These are phyloP conservation scores for Pitta sordida DNA, from an alignment of 2,113 vertebrate genomes.

Conservation along the genomic window DNA sequence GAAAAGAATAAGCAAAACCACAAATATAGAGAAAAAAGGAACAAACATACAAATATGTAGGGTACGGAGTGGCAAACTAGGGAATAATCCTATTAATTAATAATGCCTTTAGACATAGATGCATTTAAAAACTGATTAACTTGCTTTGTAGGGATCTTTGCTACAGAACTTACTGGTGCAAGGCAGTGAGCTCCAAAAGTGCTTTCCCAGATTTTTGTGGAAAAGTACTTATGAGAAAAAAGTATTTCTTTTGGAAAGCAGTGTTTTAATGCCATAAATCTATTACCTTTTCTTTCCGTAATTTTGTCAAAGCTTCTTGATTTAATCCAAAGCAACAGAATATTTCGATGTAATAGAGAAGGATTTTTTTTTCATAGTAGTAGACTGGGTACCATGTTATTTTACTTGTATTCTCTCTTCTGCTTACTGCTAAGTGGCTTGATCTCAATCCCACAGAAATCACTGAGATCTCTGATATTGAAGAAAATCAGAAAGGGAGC, in stretches of 20 bases:
- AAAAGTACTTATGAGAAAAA: not conserved
- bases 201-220: not conserved
- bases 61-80: not conserved
- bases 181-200: not conserved
- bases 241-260: not conserved
- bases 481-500: not conserved
- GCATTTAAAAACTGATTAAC: not conserved
- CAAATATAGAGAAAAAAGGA: not conserved
- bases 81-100: not conserved
- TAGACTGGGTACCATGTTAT: not conserved
- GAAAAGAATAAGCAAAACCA: not conserved
- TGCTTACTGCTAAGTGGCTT: not conserved
- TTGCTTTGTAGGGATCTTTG: not conserved
- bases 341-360: not conserved
- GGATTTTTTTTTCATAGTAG: not conserved
- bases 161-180: not conserved
- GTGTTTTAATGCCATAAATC: not conserved
- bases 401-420: not conserved
- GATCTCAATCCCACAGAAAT: not conserved
- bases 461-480: not conserved
- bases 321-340: not conserved
- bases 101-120: not conserved
- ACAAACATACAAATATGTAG: not conserved
- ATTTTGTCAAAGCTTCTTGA: not conserved
- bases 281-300: not conserved